Evolutionary conservation across 2,888 invertebrate species (phyloP), one percentile per base, ranked within the genome.

Genomic region (Oscheius sp.): DNA sequence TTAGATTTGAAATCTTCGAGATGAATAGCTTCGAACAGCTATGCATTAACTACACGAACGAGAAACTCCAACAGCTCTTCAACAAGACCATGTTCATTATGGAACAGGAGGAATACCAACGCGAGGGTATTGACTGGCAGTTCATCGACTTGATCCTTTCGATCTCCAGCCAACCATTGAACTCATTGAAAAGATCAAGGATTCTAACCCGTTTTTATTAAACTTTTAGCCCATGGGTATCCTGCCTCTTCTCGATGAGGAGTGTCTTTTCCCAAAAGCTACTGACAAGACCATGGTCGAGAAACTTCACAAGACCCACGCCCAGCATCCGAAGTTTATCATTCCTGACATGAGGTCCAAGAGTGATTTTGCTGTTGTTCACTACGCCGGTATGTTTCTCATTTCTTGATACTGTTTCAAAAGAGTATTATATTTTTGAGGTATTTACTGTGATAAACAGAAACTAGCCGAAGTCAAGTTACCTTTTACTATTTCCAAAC

Each of bases 81-180:
- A 99, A 99, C 90, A 99, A 99, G 91, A 99, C 99, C 58, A 99
- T 99, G 99, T 99, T 99, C 92, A 96, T 99, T 84, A 91, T 99
- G 82, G 99, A 99, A 90, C 99, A 99, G 90, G 99, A 99, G 90
- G 99, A 83, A 59, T 99, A 99, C 90, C 97, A 98, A 90, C 92
- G 96, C 47, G 99, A 99, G 91, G 81, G 79, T 68, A 99, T 99
- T 88, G 98, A 99, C 90, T 99, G 99, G 99, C 96, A 96, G 90
- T 99, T 99, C 90, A 99, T 99, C 89, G 99, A 99, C 91, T 99
- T 99, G n/a, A n/a, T n/a, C n/a, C n/a, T n/a, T n/a, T 99, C 35
- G 99, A 99, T 91, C 92, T 99, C 70, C 99, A 99, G 90, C 99
- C 99, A 2, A 99, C 99, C 0, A 99, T 99, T 89, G 99, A 99